phyloP scores from a whole-genome alignment of 1,140 invertebrate genomes.

The Apis florea region DNA sequence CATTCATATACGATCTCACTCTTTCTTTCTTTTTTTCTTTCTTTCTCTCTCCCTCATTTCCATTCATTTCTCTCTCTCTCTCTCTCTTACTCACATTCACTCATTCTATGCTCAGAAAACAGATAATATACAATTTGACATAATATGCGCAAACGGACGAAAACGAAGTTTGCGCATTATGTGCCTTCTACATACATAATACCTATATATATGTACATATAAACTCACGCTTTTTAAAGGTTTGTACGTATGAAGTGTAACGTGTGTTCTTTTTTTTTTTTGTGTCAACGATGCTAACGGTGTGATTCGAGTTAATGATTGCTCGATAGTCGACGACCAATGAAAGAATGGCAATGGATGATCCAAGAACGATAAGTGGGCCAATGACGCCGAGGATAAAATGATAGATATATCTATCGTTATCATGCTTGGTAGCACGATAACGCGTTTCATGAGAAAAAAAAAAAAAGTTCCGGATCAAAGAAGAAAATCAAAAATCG shows the following conservation, averaged over 20 bases:
- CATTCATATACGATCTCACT: not conserved
- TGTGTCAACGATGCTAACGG: conserved; percentile 25
- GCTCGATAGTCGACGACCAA: conserved; percentile 19
- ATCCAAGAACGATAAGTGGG: conserved; percentile 23
- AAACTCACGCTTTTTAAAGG: conserved; percentile 58
- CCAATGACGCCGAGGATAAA: not conserved
- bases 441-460: not conserved
- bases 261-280: conserved; percentile 25
- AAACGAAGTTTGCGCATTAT: conserved; percentile 12
- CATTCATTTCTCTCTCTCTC: not conserved
- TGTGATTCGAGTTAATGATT: not conserved
- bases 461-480: not conserved
- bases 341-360: conserved; percentile 10
- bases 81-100: not conserved
- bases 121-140: conserved; percentile 58
- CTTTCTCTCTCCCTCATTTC: too few species aligned
- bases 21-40: not conserved
- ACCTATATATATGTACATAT: conserved; percentile 61
- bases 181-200: conserved; percentile 54
- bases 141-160: conserved; percentile 34
- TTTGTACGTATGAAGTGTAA: conserved; percentile 54
- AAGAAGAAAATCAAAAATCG: conserved; percentile 9
- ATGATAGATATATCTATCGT: not conserved
- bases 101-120: conserved; percentile 8
- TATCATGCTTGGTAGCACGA: not conserved